Base-by-base conservation (phyloP, 2,888 invertebrate genomes). In the Cryptosula pallasiana region DNA sequence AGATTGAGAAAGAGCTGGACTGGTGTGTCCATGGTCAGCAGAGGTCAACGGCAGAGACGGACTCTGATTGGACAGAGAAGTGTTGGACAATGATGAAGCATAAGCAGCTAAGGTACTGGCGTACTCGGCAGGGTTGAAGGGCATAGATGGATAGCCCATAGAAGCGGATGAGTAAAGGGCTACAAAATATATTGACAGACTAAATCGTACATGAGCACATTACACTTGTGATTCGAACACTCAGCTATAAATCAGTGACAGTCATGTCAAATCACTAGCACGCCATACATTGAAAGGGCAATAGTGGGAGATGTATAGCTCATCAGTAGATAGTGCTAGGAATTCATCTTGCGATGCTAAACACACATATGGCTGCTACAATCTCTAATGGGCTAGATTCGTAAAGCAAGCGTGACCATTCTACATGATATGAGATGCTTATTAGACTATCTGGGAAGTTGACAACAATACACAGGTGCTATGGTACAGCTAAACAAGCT, bases 121-220 rank as follows among this genome's bases (percentile, higher is more conserved):
- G 63, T 63, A 63, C 29, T 63, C 63, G 13, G 63, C 63, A 25
- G 27, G 32, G 5, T 27, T 27, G 34, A 63, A 63, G 9, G 63
- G 63, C 27, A 63, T 63, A n/a, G 25, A 25, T 13, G 63, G 63
- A 63, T 63, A 63, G 3, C 32, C 63, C 29, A 63, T 3, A n/a
- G 63, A 16, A 5, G 63, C 27, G 2, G 63, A 32, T 45, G 45
- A 45, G 32, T 63, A 63, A 2, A 63, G 9, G n/a, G 63, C 63
- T 63, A 32, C 20, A 63, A 63, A 9, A 25, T 5, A 57, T 13
- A 20, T 9, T 45, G 45, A 20, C 9, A 45, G 9, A 45, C 45
- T 45, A 45, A 45, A 13, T 45, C 45, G 20, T 45, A 20, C 20
- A 45, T 13, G 45, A 45, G 45, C 45, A 5, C 45, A 45, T 45